Evolutionary conservation across 1,140 invertebrate species (phyloP).

Genomic region (Heliothis subflexa): DNA sequence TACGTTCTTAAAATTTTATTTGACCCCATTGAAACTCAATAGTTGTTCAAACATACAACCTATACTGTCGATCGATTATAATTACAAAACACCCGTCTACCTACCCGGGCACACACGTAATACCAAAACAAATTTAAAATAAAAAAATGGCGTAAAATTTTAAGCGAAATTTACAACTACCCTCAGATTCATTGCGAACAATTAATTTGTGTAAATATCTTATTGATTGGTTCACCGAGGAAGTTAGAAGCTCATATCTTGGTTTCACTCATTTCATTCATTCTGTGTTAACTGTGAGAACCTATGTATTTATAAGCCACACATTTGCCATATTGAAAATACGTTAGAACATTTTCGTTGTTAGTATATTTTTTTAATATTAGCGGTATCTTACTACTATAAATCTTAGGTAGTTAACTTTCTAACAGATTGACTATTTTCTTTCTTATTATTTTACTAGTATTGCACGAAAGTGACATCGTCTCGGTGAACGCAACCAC

Average conservation of each 20-base stretch:
- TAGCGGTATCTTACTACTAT: background rate
- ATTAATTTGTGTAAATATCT: constrained; percentile 26
- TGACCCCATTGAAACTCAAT: constrained; percentile 83
- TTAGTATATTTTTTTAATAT: constrained; percentile 31
- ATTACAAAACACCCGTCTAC: constrained; percentile 71
- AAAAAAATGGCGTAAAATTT: constrained; percentile 40
- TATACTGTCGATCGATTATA: constrained; percentile 61
- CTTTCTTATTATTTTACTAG: background rate
- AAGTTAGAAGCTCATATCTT: constrained; percentile 23
- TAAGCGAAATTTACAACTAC: constrained; percentile 61
- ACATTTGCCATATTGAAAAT: too few species aligned
- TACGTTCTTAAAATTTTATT: constrained; percentile 83
- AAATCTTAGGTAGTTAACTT: background rate
- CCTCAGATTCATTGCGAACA: constrained; percentile 52
- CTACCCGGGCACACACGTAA: constrained; percentile 60
- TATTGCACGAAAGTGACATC: constrained; percentile 9
- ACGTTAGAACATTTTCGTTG: too few species aligned
- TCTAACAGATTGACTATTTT: too few species aligned
- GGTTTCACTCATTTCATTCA: background rate
- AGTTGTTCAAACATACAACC: constrained; percentile 80
- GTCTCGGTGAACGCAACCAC: constrained; percentile 18
- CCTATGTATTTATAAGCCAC: too few species aligned
- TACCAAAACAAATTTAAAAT: background rate
- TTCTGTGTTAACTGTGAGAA: too few species aligned
- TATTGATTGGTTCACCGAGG: constrained; percentile 15